These are phyloP conservation scores for Montipora capitata DNA, from an alignment of 92 coral and sea anemone genomes.

Conservation along the genomic window DNA sequence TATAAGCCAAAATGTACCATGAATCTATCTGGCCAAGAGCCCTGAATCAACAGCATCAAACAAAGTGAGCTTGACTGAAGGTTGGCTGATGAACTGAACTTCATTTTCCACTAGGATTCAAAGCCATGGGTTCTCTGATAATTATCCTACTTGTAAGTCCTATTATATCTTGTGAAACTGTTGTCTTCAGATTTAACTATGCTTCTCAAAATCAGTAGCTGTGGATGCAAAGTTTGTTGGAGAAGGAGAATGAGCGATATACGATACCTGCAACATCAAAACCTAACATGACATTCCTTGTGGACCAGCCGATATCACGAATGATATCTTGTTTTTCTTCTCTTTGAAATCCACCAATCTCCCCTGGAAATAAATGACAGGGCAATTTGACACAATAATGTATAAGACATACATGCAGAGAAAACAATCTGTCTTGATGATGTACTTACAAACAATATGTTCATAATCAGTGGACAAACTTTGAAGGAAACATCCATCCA, in stretches of 20 bases:
- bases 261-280: slow-evolving; percentile 85
- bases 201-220: too few species aligned
- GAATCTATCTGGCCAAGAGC: too few species aligned
- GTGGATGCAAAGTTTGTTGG: not conserved
- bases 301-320: slow-evolving; percentile 94
- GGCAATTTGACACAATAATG: not conserved
- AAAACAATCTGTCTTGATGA: not conserved
- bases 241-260: not conserved
- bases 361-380: slow-evolving; percentile 73
- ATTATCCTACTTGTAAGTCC: too few species aligned
- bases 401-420: too few species aligned
- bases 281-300: slow-evolving; percentile 90
- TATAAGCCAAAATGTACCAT: too few species aligned
- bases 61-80: too few species aligned
- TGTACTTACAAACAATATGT: slow-evolving; percentile 87
- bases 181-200: too few species aligned
- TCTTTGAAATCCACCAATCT: slow-evolving; percentile 89
- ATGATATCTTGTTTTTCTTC: slow-evolving; percentile 89
- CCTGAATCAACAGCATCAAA: too few species aligned
- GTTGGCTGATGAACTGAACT: too few species aligned
- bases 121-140: too few species aligned
- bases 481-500: slow-evolving; percentile 90
- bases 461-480: slow-evolving; percentile 89
- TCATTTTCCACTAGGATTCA: too few species aligned
- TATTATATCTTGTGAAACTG: too few species aligned